Evolutionary conservation across 2,888 invertebrate species (phyloP), one percentile per base, ranked within the genome.

Genomic region (Nomada hirtipes): DNA sequence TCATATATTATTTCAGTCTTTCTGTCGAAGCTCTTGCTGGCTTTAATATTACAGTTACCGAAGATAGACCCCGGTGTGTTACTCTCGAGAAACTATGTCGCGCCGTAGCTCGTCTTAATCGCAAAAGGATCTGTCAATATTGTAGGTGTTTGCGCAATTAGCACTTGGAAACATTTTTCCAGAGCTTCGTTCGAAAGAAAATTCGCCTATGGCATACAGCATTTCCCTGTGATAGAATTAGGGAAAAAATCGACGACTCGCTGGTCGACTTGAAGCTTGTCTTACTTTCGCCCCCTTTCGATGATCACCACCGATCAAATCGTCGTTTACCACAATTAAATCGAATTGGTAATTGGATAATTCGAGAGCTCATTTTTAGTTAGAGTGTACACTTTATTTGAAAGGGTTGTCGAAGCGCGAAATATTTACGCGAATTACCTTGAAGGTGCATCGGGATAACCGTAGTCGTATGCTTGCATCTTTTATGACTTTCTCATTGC

Each of bases 271-370:
- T 7, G 36, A 7, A 7, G 36, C 36, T 36, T 36, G 36, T 7
- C 55, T 79, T 55, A 74, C 59, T 80, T 82, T 79, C 80, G 81
- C 72, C 83, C 74, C 71, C 75, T 82, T 89, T 89, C 83, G 81
- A 80, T 85, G 71, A 69, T 83, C 88, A 76, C 36, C 36, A 36
- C 36, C 0, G 36, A 36, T 36, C 7, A 4, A 29, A 29, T 29
- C 29, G 29, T 29, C 29, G 7, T 7, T 29, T 29, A 29, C 29
- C 29, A 7, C 29, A 4, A 7, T 29, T 36, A 36, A 36, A 36
- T 36, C 36, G 36, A 36, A 7, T 36, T 36, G 36, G 36, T 36
- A 36, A 36, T 36, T 36, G 36, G 36, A 36, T 36, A 36, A 36
- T 36, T 36, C 36, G 36, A 7, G 7, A 36, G 36, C 36, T 36